Percentiles rank a stretch among this genome's conserved stretches.
phyloP scores from a whole-genome alignment of 2,797 vertebrate species.

The Protosalanx chinensis region DNA sequence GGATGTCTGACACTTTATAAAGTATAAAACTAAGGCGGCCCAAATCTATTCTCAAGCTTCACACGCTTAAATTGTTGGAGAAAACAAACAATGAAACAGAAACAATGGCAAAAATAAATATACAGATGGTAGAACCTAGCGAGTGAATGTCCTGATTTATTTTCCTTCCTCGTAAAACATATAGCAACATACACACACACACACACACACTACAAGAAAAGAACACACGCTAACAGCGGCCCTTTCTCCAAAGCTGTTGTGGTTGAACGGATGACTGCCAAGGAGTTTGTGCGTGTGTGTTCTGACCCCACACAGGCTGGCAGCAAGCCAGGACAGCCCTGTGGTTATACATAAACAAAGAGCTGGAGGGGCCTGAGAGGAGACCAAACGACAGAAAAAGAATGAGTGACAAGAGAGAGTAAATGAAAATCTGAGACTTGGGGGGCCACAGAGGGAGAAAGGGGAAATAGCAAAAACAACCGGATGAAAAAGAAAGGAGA shows the following conservation, averaged over 20 bases:
- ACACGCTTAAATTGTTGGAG: constrained; percentile 7
- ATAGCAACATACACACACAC: constrained; percentile 14
- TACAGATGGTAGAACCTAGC: constrained; percentile 35
- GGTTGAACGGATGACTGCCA: constrained; percentile 63
- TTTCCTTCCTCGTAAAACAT: constrained; percentile 14
- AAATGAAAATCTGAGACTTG: constrained; percentile 8
- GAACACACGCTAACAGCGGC: constrained; percentile 57
- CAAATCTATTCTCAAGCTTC: neutral
- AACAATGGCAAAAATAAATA: constrained; percentile 32
- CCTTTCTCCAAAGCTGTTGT: constrained; percentile 71
- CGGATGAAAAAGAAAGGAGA: constrained; percentile 44
- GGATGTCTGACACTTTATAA: too few relatives aligned
- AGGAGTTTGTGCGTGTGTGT: constrained; percentile 52
- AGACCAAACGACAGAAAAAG: constrained; percentile 32
- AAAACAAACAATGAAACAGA: neutral
- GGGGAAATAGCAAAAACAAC: constrained; percentile 43
- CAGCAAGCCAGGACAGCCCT: constrained; percentile 68
- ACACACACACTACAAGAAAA: constrained; percentile 22
- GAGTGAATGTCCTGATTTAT: constrained; percentile 39
- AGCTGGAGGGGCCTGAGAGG: constrained; percentile 4
- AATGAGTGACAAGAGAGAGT: constrained; percentile 42
- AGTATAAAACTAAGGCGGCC: too few relatives aligned
- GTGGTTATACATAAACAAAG: constrained; percentile 7
- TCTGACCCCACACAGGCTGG: constrained; percentile 61
- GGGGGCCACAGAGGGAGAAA: constrained; percentile 31